phyloP scores from a whole-genome alignment of 2,797 vertebrate genomes.

The Sebastes ruberrimus region DNA sequence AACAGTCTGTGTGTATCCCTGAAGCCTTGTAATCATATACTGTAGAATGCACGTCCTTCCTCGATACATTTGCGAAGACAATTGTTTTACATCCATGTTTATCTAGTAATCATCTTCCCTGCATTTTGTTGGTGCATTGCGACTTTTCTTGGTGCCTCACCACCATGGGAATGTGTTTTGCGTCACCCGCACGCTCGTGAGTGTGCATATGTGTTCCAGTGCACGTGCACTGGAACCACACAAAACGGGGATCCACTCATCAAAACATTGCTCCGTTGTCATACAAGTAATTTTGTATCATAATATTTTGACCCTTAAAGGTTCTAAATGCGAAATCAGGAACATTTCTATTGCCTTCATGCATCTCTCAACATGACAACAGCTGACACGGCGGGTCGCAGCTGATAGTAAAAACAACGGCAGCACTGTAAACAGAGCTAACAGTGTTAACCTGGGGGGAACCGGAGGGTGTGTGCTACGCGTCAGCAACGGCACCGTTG shows the following conservation, averaged over 20 bases:
- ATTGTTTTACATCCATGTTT: background rate
- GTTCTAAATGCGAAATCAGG: background rate
- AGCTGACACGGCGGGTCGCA: no score
- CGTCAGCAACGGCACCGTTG: no score
- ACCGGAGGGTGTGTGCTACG: no score
- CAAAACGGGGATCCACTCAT: background rate
- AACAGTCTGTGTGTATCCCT: background rate
- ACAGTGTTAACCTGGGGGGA: no score
- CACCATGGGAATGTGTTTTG: background rate
- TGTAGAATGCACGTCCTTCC: background rate
- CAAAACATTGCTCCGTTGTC: background rate
- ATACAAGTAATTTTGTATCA: background rate
- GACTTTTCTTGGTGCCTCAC: background rate
- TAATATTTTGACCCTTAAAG: background rate
- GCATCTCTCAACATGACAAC: no score
- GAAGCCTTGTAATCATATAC: background rate
- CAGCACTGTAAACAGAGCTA: no score
- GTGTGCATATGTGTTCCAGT: background rate
- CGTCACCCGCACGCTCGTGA: background rate
- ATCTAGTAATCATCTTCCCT: background rate
- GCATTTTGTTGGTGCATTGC: background rate
- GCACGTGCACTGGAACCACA: background rate
- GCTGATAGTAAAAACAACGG: no score
- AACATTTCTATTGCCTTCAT: no score
- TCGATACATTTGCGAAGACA: background rate